Percentiles rank a stretch among this genome's conserved stretches.
These are phyloP conservation scores for Lipophrys pholis DNA, from an alignment of 2,113 vertebrate genomes.

Conservation along the genomic window DNA sequence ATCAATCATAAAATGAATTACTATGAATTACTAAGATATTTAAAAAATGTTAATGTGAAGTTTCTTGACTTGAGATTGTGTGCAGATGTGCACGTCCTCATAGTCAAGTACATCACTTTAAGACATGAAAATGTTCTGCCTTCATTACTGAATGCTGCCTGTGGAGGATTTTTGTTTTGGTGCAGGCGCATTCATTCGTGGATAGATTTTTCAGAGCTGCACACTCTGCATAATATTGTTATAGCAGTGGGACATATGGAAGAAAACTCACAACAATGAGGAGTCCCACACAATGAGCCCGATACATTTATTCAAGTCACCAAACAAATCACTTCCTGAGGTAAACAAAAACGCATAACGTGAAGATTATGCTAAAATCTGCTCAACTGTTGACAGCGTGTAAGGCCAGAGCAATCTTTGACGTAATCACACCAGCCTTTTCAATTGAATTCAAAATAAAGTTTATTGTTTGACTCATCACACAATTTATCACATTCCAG, in stretches of 20 bases:
- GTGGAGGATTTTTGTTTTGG: conserved; percentile 5
- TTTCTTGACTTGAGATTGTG: conserved; percentile 16
- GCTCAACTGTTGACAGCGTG: conserved; percentile 32
- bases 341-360: conserved; percentile 37
- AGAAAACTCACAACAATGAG: conserved; percentile 15
- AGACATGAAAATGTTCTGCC: not conserved
- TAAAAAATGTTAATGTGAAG: conserved; percentile 53
- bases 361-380: conserved; percentile 36
- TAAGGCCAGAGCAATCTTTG: conserved; percentile 8
- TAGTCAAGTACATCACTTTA: not conserved
- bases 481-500: conserved; percentile 10
- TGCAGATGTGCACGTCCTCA: conserved; percentile 12
- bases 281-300: conserved; percentile 14
- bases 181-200: conserved; percentile 6
- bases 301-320: conserved; percentile 37
- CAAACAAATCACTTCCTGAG: conserved; percentile 20
- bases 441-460: conserved; percentile 30
- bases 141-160: not conserved
- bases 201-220: conserved; percentile 30
- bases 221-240: conserved; percentile 27
- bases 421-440: conserved; percentile 15
- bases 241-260: conserved; percentile 14
- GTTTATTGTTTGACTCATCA: conserved; percentile 16
- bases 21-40: conserved; percentile 20
- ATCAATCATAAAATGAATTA: conserved; percentile 34